Percentiles rank a stretch among this genome's conserved stretches.
phyloP scores from a whole-genome alignment of 2,888 invertebrate species.

The Abrostola tripartita region DNA sequence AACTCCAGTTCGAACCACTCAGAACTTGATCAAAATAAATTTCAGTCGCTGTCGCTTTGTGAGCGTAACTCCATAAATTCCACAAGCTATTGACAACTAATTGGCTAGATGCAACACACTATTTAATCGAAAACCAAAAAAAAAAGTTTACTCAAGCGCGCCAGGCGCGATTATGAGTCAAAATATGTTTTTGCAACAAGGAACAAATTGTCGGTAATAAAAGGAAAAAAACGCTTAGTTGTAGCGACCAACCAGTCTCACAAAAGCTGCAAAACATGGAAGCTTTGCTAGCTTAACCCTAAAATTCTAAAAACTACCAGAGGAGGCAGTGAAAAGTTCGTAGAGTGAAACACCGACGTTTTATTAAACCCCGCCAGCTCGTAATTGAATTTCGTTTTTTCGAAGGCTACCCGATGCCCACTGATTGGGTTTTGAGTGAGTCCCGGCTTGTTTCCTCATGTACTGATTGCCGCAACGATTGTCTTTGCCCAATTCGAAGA shows the following conservation, averaged over 20 bases:
- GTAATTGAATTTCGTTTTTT: slow-evolving; percentile 59
- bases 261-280: not conserved
- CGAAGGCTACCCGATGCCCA: slow-evolving; percentile 20
- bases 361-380: slow-evolving; percentile 38
- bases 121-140: too few species aligned
- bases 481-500: slow-evolving; percentile 37
- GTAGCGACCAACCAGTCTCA: not conserved
- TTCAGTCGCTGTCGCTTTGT: too few species aligned
- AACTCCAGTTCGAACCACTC: too few species aligned
- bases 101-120: too few species aligned
- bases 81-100: too few species aligned
- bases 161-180: too few species aligned
- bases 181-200: too few species aligned
- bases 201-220: not conserved
- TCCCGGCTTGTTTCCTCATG: slow-evolving; percentile 30
- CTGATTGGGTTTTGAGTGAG: slow-evolving; percentile 58
- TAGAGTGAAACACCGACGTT: slow-evolving; percentile 30
- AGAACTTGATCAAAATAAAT: too few species aligned
- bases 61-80: too few species aligned
- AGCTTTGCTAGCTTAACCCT: slow-evolving; percentile 4
- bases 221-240: not conserved
- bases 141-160: too few species aligned
- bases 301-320: slow-evolving; percentile 5
- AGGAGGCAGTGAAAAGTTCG: slow-evolving; percentile 30
- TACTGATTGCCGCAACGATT: slow-evolving; percentile 39